Conservation (phyloP, 2,797 vertebrate genomes). For the Mastacembelus armatus region DNA sequence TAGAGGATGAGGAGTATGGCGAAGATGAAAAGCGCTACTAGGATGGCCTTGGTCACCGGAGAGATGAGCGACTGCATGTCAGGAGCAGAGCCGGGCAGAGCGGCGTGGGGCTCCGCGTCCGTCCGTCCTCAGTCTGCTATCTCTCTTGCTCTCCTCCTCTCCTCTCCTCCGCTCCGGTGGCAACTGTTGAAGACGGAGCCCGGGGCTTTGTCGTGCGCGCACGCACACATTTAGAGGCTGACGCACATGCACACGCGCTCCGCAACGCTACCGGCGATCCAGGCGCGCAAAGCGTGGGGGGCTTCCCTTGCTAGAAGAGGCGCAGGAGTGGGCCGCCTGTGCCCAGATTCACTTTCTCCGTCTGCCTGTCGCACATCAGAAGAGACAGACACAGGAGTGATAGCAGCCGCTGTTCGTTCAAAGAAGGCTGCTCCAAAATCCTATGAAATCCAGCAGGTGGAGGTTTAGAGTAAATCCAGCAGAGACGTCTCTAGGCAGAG, state of each 20-base stretch:
- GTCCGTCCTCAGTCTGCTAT: conserved; percentile 72
- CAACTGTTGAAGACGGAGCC: conserved; percentile 81
- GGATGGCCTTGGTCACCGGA: conserved; percentile 96
- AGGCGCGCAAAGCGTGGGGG: conserved; percentile 70
- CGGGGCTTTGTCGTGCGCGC: conserved; percentile 56
- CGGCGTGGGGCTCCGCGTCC: conserved; percentile 75
- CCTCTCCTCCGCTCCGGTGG: conserved; percentile 70
- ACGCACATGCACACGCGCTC: conserved; percentile 63
- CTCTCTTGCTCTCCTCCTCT: conserved; percentile 65
- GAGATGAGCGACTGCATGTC: conserved; percentile 98
- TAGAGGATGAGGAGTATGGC: conserved; percentile 98
- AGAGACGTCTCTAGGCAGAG: conserved; percentile 34
- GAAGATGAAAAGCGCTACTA: conserved; percentile 97
- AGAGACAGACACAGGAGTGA: conserved; percentile 35
- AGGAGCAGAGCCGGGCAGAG: conserved; percentile 79
- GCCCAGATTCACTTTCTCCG: conserved; percentile 48
- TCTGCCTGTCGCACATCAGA: conserved; percentile 45
- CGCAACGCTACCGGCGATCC: conserved; percentile 44
- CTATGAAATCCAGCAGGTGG: conserved; percentile 41
- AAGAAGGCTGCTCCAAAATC: conserved; percentile 3
- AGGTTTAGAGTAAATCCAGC: background rate
- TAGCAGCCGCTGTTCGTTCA: background rate
- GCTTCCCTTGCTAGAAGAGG: conserved; percentile 67
- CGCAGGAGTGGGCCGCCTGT: conserved; percentile 49
- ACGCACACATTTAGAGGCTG: conserved; percentile 59